These are phyloP conservation scores for Anoplolepis gracilipes DNA, from an alignment of 1,140 invertebrate genomes.

Conservation along the genomic window DNA sequence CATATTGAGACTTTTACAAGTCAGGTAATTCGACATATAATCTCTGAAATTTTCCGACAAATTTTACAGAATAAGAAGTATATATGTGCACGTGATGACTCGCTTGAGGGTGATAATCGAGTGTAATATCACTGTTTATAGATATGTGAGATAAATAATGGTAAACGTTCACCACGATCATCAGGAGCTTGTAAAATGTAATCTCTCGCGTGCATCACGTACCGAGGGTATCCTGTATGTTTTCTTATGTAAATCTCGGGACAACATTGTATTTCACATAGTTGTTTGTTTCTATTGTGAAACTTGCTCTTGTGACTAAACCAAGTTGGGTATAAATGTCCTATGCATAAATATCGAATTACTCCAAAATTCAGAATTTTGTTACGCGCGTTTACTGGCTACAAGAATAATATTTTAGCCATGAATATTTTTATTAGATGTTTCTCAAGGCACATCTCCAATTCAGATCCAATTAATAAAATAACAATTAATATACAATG, in stretches of 20 bases:
- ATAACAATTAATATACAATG: background rate
- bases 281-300: background rate
- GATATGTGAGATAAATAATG: background rate
- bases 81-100: background rate
- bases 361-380: background rate
- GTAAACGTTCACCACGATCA: background rate
- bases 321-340: background rate
- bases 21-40: background rate
- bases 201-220: constrained; percentile 19
- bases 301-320: background rate
- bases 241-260: constrained; percentile 39
- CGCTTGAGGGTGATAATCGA: background rate
- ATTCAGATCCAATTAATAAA: background rate
- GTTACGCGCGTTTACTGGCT: background rate
- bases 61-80: background rate
- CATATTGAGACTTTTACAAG: background rate
- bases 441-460: background rate
- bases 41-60: background rate
- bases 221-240: background rate
- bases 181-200: background rate
- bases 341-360: background rate
- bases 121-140: constrained; percentile 11
- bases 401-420: background rate
- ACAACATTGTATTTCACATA: background rate
- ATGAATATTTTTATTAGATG: background rate